Evolutionary conservation across 2,113 vertebrate genomes (phyloP), one percentile per base, ranked within the genome.

Genomic region (Orcinus orca): DNA sequence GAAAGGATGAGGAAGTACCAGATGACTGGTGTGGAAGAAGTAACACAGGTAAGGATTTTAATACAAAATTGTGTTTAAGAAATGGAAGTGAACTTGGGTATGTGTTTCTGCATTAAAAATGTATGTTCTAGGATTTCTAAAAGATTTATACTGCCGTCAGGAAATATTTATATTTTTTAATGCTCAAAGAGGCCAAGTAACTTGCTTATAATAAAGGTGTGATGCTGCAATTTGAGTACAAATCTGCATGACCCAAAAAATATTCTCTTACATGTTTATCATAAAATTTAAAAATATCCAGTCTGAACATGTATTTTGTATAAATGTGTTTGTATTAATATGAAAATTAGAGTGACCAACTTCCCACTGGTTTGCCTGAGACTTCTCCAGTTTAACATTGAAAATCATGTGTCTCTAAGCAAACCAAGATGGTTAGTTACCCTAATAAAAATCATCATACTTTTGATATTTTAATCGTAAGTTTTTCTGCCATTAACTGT

Each of bases 1-100:
- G 99, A 99, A 98, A 99, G 98, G 98, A 99, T 99, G 99, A 99
- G 98, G 98, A 99, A 98, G 93, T 99, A 99, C 97, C 99, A 99
- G 98, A 98, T 98, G 97, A 99, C 99, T n/a, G 99, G 98, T 58
- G 41, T 98, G 55, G 98, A 99, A 95, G 98, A 99, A 79, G 83
- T 95, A 79, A 93, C 96, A 91, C 98, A 98, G 98, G 99, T 99
- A 98, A 96, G 95, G 44, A 60, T 89, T 97, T 91, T 62, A 81
- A 31, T 50, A 74, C 36, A 92, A 71, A 86, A 25, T 97, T 84
- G n/a, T 62, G 29, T 92, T 95, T 71, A 83, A 94, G 76, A 95
- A 93, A 76, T 88, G 73, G 89, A 97, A 93, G 83, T 93, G 65
- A 44, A 38, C 7, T 71, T 85, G 41, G 23, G 44, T 0, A 1